Evolutionary conservation across 2,113 vertebrate genomes (phyloP).

Genomic region (pig (Sus scrofa)): T2T-Sscrofa CM000818.6:120568001-120568500

Average conservation of each 20-base stretch:
- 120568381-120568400: background rate
- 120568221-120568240: background rate
- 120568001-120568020: background rate
- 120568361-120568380: fast-evolving
- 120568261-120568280: background rate
- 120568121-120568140: background rate
- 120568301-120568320: background rate
- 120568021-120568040: background rate
- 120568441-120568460: fast-evolving
- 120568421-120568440: background rate
- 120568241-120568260: background rate
- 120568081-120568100: background rate
- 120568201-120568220: background rate
- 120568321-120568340: background rate
- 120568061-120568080: background rate
- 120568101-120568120: background rate
- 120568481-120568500: background rate
- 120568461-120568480: background rate
- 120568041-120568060: background rate
- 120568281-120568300: background rate
- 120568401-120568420: background rate
- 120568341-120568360: background rate
- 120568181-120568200: background rate
- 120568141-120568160: background rate
- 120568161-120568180: background rate